Conservation (phyloP, 2,888 invertebrate species). For the Ectemnius cavifrons region DNA sequence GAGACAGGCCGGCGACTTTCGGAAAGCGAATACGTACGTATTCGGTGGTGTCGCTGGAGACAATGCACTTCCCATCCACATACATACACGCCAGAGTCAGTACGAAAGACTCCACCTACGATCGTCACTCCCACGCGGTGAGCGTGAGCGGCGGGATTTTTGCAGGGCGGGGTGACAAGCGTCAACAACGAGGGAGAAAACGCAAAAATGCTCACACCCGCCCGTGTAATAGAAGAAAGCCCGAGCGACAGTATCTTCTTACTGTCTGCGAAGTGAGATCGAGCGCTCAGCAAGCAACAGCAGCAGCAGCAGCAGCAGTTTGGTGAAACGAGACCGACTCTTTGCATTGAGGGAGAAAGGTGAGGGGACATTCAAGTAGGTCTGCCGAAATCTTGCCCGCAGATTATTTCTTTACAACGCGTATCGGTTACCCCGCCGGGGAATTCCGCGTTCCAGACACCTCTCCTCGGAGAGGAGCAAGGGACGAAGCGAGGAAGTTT, state of each 20-base stretch:
- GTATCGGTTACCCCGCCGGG: slow-evolving; percentile 56
- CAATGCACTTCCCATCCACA: slow-evolving; percentile 56
- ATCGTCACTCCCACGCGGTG: slow-evolving; percentile 57
- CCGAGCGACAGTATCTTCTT: slow-evolving; percentile 6
- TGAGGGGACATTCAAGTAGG: slow-evolving; percentile 32
- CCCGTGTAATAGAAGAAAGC: not conserved
- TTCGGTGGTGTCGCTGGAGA: slow-evolving; percentile 51
- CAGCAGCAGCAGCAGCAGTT: not conserved
- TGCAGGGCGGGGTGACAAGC: slow-evolving; percentile 35
- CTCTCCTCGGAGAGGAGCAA: slow-evolving; percentile 1
- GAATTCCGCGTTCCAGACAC: slow-evolving; percentile 46
- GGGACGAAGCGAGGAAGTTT: slow-evolving; percentile 49
- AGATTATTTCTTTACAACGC: slow-evolving; percentile 31
- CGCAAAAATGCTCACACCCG: not conserved
- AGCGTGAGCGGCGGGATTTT: slow-evolving; percentile 47
- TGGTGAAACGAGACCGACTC: slow-evolving; percentile 26
- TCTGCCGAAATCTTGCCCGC: slow-evolving; percentile 20
- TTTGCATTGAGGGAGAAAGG: not conserved
- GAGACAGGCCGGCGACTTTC: slow-evolving; percentile 23
- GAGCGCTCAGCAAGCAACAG: not conserved
- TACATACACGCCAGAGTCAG: slow-evolving; percentile 27
- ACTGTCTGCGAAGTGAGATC: not conserved
- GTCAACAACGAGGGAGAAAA: slow-evolving; percentile 16
- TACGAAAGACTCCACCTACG: slow-evolving; percentile 60
- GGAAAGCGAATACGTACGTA: slow-evolving; percentile 49